Base-by-base conservation (phyloP, 2,113 vertebrate genomes). In the Dasyurus viverrinus region DNA sequence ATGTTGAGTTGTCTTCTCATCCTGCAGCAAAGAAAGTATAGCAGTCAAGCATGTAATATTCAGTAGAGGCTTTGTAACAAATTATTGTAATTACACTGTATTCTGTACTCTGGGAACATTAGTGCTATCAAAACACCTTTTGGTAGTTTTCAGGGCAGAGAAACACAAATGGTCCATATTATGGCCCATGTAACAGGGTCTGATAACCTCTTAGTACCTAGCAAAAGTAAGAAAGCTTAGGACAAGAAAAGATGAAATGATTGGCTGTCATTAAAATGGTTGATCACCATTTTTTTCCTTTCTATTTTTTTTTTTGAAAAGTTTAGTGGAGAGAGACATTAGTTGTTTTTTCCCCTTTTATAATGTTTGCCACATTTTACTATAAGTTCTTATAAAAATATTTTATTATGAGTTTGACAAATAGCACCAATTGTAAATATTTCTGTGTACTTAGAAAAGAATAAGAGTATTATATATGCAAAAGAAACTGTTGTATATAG, bases 61-160 rank as follows among this genome's bases (percentile, higher is more conserved):
- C 96, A 97, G 26, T 93, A 26, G 92, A 91, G 42, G 68, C 96
- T 95, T 97, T 92, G 91, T 93, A 92, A 30, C 30, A 93, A 53
- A 92, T 95, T 91, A 76, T 89, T 22, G 12, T 68, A 90, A 95
- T 95, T 53, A 50, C 54, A 57, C 27, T 90, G 12, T 93, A 3
- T 92, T 92, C 23, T 96, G 36, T 60, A 91, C 53, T n/a, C 89
- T 96, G 68, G 60, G 84, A 92, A 60, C 84, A 93, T 36, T 11
- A 90, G 14, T 84, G 23, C 30, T 95, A 52, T 93, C 52, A 54
- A 90, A 50, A n/a, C 26, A 52, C 2, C 27, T 92, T 91, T 36
- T 42, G 36, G 46, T 95, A 42, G 54, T 95, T 96, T 93, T 89
- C 24, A 30, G 84, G 57, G 30, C n/a, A 54, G 47, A 95, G 57